Conservation (phyloP, 2,113 vertebrate genomes). For the Hydrochoerus hydrochaeris region DNA sequence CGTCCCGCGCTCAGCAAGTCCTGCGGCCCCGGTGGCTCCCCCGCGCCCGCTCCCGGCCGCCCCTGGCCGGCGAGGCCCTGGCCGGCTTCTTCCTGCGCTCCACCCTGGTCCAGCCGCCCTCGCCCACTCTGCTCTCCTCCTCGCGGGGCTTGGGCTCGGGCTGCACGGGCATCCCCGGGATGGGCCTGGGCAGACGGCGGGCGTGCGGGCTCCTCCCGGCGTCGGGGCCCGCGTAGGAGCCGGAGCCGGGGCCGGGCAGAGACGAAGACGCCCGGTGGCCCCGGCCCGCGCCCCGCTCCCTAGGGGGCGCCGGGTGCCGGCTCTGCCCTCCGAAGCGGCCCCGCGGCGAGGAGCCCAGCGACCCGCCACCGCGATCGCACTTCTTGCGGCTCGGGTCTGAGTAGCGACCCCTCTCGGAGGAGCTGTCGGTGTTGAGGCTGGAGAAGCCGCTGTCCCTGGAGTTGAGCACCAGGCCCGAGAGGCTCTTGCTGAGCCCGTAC, state of each 20-base stretch:
- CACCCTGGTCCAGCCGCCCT: constrained; percentile 96
- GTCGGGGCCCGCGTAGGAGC: constrained; percentile 58
- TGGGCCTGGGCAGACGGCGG: constrained; percentile 77
- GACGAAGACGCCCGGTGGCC: constrained; percentile 64
- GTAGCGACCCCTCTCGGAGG: constrained; percentile 89
- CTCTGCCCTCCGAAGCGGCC: constrained; percentile 77
- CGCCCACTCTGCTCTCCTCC: constrained; percentile 88
- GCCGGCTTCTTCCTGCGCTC: constrained; percentile 90
- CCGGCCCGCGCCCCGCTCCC: constrained; percentile 71
- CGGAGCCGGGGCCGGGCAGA: constrained; percentile 16
- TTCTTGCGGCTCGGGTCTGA: constrained; percentile 78
- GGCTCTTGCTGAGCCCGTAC: constrained; percentile 87
- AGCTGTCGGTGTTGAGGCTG: constrained; percentile 92
- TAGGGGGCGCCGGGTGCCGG: constrained; percentile 61
- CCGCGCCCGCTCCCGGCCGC: constrained; percentile 87
- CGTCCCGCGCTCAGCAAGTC: constrained; percentile 76
- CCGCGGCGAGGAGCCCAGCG: constrained; percentile 81
- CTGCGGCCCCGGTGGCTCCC: constrained; percentile 88
- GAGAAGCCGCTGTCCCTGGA: constrained; percentile 96
- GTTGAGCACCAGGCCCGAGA: constrained; percentile 92
- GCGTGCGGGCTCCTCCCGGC: constrained; percentile 83
- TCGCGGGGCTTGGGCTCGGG: constrained; percentile 78
- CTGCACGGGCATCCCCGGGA: constrained; percentile 92
- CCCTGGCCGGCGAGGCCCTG: constrained; percentile 86
- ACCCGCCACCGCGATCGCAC: constrained; percentile 78